Evolutionary conservation across 2,888 invertebrate species (phyloP), one percentile per base, ranked within the genome.

Genomic region (Harpagoxenus sublaevis): DNA sequence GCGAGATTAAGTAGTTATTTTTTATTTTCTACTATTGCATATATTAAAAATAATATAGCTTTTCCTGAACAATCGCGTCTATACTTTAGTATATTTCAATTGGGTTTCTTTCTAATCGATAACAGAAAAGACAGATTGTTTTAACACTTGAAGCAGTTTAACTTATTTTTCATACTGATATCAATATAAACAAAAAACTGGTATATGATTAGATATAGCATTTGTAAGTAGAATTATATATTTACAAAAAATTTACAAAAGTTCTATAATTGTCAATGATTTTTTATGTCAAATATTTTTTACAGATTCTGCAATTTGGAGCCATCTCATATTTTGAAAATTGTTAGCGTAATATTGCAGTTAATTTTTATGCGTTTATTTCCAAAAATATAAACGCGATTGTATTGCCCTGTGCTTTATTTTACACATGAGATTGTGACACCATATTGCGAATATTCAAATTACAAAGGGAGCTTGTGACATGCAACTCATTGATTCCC

Each of bases 1-100:
- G n/a, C n/a, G n/a, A n/a, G n/a, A n/a, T n/a, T n/a, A n/a, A n/a
- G n/a, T n/a, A n/a, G n/a, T n/a, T n/a, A n/a, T n/a, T n/a, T n/a
- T n/a, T n/a, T n/a, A n/a, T n/a, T n/a, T n/a, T n/a, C n/a, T n/a
- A n/a, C n/a, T n/a, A 75, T 62, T 75, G 35, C 35, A 75, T 45
- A 45, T 62, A 48, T 62, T 75, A 74, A 8, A 63, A 63, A 63
- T 63, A 75, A 75, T 75, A 75, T 42, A 71, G 1, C 2, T 66
- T 45, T 45, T 39, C 12, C 23, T 18, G 0, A 75, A 45, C 12
- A 75, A 63, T 12, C n/a, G 62, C 6, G 10, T 35, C 0, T 71
- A 73, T 39, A 23, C 28, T 51, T 51, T 1, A 28, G 1, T 2
- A 51, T 23, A 31, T 62, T 45, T 75, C 4, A 1, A 35, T 45